phyloP scores from a whole-genome alignment of 1,140 invertebrate genomes.

The Kradibia gibbosae region DNA sequence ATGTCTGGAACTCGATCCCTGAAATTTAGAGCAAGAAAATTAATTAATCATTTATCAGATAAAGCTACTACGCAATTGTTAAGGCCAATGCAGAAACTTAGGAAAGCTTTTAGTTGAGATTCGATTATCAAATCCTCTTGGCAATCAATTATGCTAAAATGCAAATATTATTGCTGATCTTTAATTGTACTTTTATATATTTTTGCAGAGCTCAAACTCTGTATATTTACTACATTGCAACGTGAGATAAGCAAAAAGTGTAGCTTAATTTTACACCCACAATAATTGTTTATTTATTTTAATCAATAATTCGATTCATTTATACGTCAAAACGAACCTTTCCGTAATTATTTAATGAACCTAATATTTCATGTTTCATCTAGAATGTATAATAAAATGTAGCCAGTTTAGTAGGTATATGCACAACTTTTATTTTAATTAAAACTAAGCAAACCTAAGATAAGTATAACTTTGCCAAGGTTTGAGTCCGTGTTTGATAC shows the following conservation, averaged over 20 bases:
- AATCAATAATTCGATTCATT: too few relatives aligned
- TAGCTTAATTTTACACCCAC: too few relatives aligned
- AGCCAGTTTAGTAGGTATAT: not conserved
- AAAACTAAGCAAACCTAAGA: not conserved
- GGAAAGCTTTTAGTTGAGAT: conserved; percentile 41
- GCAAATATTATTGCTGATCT: conserved; percentile 28
- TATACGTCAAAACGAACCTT: too few relatives aligned
- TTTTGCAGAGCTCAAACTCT: not conserved
- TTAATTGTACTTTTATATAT: too few relatives aligned
- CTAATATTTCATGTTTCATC: too few relatives aligned
- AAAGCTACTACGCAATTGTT: conserved; percentile 20
- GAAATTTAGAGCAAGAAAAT: conserved; percentile 47
- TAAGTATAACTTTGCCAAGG: not conserved
- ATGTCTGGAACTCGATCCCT: conserved; percentile 59
- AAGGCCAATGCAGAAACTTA: conserved; percentile 19
- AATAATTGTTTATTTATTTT: too few relatives aligned
- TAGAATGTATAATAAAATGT: not conserved
- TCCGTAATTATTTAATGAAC: too few relatives aligned
- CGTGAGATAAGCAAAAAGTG: too few relatives aligned
- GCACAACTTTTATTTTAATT: not conserved
- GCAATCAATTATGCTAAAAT: conserved; percentile 32
- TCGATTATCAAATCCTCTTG: conserved; percentile 37
- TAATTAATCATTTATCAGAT: conserved; percentile 39
- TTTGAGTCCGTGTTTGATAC: not conserved
- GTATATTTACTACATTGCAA: too few relatives aligned